Conservation (phyloP, 2,113 vertebrate genomes). For the Paradoxurus hermaphroditus region DNA sequence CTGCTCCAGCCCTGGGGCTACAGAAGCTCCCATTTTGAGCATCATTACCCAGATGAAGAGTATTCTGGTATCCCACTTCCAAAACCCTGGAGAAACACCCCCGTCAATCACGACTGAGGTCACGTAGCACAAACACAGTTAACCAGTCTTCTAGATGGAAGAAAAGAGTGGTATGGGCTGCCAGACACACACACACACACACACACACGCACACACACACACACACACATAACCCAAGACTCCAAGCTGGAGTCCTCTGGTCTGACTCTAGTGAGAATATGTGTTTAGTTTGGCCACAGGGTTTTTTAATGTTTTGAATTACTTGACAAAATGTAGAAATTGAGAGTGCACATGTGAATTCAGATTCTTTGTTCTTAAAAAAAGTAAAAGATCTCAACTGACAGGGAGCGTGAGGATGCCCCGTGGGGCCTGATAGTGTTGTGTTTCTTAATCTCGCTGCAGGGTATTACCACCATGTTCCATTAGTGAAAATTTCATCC, state of each 20-base stretch:
- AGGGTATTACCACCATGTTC: not conserved
- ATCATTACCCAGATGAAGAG: not conserved
- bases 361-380: not conserved
- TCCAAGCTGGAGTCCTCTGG: not conserved
- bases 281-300: not conserved
- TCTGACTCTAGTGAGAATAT: not conserved
- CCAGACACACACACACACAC: not conserved
- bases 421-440: not conserved
- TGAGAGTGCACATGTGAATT: conserved; percentile 1
- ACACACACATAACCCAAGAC: not conserved
- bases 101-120: not conserved
- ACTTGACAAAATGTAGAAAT: conserved; percentile 37
- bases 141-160: not conserved
- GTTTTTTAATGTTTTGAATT: conserved; percentile 29
- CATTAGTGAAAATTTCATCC: not conserved
- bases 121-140: not conserved
- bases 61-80: not conserved
- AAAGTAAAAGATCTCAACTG: not conserved
- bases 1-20: not conserved
- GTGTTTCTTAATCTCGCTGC: not conserved
- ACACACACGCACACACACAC: not conserved
- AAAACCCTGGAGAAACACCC: not conserved
- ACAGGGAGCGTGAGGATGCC: not conserved
- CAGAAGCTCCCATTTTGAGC: not conserved
- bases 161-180: not conserved